These are phyloP conservation scores for Phaetusa simplex DNA, from an alignment of 2,113 vertebrate genomes.

Conservation along the genomic window DNA sequence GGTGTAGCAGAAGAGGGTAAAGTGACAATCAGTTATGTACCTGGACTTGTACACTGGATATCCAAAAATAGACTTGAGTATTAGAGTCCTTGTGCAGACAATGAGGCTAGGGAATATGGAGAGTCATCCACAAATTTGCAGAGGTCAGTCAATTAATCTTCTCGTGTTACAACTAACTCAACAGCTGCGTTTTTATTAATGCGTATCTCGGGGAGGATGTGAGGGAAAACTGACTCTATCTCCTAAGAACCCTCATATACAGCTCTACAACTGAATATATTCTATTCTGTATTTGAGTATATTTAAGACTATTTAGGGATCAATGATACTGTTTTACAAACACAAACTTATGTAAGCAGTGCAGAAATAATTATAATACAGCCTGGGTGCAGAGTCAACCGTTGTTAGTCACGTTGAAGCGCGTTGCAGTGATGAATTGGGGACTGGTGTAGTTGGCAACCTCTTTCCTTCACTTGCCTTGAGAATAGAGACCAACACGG, in stretches of 20 bases:
- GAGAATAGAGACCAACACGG: background rate
- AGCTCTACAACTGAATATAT: background rate
- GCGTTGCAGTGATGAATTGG: background rate
- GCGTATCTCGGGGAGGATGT: background rate
- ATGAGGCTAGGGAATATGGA: background rate
- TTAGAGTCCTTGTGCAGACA: background rate
- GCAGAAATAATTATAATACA: background rate
- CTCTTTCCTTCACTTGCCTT: background rate
- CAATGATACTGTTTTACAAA: background rate
- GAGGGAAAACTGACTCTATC: background rate
- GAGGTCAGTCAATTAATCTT: background rate
- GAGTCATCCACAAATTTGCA: background rate
- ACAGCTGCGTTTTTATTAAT: background rate
- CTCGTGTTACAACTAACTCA: background rate
- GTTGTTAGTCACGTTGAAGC: background rate
- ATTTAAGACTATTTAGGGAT: background rate
- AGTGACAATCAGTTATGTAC: background rate
- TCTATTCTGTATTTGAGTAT: background rate
- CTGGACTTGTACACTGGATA: background rate
- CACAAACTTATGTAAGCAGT: background rate
- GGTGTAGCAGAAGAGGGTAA: background rate
- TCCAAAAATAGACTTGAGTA: background rate
- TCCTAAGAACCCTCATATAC: background rate
- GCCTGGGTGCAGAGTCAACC: background rate
- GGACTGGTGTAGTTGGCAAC: background rate